phyloP scores from a whole-genome alignment of 2,888 invertebrate genomes.

The Meteorus cinctellus region DNA sequence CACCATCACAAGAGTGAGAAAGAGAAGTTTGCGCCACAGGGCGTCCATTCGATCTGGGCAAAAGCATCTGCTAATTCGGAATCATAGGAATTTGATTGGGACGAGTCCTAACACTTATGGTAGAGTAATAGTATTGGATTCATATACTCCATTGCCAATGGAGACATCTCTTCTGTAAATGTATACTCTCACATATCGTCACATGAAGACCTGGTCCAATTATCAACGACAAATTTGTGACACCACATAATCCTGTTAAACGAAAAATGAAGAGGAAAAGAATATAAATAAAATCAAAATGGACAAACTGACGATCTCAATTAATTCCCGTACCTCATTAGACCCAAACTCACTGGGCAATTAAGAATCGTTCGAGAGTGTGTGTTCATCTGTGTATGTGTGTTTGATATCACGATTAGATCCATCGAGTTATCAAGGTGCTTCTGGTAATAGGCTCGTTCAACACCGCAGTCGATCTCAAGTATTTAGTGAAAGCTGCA shows the following conservation, averaged over 20 bases:
- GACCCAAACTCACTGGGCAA: constrained; percentile 62
- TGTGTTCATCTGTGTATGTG: constrained; percentile 41
- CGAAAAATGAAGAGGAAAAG: constrained; percentile 30
- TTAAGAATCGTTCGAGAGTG: constrained; percentile 54
- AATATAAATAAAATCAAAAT: constrained; percentile 18
- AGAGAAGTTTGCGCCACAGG: constrained; percentile 66
- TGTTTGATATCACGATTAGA: constrained; percentile 53
- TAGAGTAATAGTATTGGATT: neutral
- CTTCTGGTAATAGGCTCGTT: constrained; percentile 62
- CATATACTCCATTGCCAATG: neutral
- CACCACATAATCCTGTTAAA: constrained; percentile 13
- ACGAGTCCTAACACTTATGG: constrained; percentile 26
- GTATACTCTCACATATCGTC: neutral
- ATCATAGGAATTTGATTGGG: constrained; percentile 73
- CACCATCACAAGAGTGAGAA: constrained; percentile 25
- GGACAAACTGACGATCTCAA: constrained; percentile 59
- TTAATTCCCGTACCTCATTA: constrained; percentile 67
- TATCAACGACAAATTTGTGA: constrained; percentile 23
- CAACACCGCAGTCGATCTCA: constrained; percentile 48
- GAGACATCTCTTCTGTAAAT: too few relatives aligned
- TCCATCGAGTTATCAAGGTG: constrained; percentile 58
- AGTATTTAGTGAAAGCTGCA: constrained; percentile 48
- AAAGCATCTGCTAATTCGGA: constrained; percentile 74
- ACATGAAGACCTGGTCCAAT: neutral
- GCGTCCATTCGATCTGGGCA: constrained; percentile 71